Evolutionary conservation across 2,113 vertebrate genomes (phyloP).

Genomic region (cattle (Bos taurus)): ARS-UCD2.0 NC_037329.1:109672001-109672500

Average conservation of each 20-base stretch:
- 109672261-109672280: not conserved
- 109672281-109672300: not conserved
- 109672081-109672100: slow-evolving; percentile 61
- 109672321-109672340: not conserved
- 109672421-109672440: not conserved
- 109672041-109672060: not conserved
- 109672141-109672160: slow-evolving; percentile 64
- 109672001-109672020: not conserved
- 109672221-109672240: not conserved
- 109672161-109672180: slow-evolving; percentile 43
- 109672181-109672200: not conserved
- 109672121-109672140: slow-evolving; percentile 35
- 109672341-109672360: not conserved
- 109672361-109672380: not conserved
- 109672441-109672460: not conserved
- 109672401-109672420: not conserved
- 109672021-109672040: not conserved
- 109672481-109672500: slow-evolving; percentile 58
- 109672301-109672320: not conserved
- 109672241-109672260: not conserved
- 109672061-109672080: not conserved
- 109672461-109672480: slow-evolving; percentile 35
- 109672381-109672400: not conserved
- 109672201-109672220: not conserved
- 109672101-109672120: slow-evolving; percentile 66